Conservation (phyloP, 2,797 vertebrate species). For the Eupleurogrammus muticus region DNA sequence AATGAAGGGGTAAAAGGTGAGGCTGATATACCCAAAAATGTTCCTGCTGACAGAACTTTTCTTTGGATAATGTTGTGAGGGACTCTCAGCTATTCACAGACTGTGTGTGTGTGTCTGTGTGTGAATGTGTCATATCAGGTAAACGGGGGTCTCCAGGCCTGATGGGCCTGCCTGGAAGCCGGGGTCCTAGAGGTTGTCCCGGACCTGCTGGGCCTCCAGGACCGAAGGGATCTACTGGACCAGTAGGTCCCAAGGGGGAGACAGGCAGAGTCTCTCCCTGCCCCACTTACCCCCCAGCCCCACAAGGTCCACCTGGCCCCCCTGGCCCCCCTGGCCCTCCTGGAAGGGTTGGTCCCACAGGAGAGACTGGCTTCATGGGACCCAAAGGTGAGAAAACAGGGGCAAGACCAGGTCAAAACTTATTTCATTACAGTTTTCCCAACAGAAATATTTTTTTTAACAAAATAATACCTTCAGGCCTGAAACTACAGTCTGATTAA, state of each 20-base stretch:
- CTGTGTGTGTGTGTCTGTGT: not conserved
- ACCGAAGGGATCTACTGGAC: slow-evolving; percentile 51
- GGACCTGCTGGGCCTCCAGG: slow-evolving; percentile 60
- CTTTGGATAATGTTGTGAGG: too few relatives aligned
- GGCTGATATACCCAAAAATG: not conserved
- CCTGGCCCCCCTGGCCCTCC: slow-evolving; percentile 58
- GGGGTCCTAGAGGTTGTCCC: slow-evolving; percentile 44
- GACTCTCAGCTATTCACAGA: too few relatives aligned
- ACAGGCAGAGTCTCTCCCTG: slow-evolving; percentile 48
- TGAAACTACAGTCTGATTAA: not conserved
- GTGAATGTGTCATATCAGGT: slow-evolving; percentile 59
- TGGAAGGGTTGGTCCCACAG: slow-evolving; percentile 61
- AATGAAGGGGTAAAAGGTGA: slow-evolving; percentile 77
- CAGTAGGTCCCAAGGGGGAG: slow-evolving; percentile 70
- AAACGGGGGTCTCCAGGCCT: slow-evolving; percentile 58
- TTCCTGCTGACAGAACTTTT: not conserved
- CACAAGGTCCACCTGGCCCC: slow-evolving; percentile 40
- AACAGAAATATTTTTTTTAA: not conserved
- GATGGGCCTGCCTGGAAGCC: slow-evolving; percentile 64
- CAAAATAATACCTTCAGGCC: not conserved
- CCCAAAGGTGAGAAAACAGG: slow-evolving; percentile 66
- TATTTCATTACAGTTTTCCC: not conserved
- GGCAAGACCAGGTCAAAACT: not conserved
- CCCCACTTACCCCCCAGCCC: fast-evolving
- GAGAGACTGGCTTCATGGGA: slow-evolving; percentile 56